phyloP scores from a whole-genome alignment of 2,888 invertebrate species.

The Leptopilina drosophilae region DNA sequence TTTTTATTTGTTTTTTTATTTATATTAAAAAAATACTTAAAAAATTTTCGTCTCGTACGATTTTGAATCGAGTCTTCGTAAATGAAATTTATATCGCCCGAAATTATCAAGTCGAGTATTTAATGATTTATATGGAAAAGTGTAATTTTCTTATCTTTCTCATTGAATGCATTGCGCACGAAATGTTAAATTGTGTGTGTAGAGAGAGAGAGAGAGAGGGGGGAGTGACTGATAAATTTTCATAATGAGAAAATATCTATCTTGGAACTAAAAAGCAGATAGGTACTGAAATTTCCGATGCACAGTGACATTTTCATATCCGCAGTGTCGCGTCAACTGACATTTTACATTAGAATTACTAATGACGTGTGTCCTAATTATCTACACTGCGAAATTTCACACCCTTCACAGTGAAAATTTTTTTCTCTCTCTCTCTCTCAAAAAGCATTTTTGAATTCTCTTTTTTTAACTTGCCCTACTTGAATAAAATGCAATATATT shows the following conservation, averaged over 20 bases:
- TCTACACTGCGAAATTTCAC: neutral
- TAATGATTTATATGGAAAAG: too few species aligned
- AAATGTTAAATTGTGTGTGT: constrained; percentile 51
- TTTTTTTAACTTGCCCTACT: neutral
- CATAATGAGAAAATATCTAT: neutral
- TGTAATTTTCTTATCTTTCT: neutral
- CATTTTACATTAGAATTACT: constrained; percentile 59
- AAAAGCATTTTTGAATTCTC: neutral
- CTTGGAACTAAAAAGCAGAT: neutral
- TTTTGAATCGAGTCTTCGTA: too few species aligned
- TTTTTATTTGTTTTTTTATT: too few species aligned
- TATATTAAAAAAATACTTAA: too few species aligned
- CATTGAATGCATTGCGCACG: constrained; percentile 41
- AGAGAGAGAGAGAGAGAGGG: too few species aligned
- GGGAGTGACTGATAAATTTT: neutral
- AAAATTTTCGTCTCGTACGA: too few species aligned
- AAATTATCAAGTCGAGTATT: too few species aligned
- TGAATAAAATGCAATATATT: too few species aligned
- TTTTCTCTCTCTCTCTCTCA: neutral
- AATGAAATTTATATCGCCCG: too few species aligned
- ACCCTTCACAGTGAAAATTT: neutral
- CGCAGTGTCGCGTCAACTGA: constrained; percentile 46
- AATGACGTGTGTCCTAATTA: constrained; percentile 67
- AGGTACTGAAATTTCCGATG: constrained; percentile 16
- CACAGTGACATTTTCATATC: constrained; percentile 36